These are phyloP conservation scores for Aspidoscelis tigris DNA, from an alignment of 2,113 vertebrate genomes.

Conservation along the genomic window DNA sequence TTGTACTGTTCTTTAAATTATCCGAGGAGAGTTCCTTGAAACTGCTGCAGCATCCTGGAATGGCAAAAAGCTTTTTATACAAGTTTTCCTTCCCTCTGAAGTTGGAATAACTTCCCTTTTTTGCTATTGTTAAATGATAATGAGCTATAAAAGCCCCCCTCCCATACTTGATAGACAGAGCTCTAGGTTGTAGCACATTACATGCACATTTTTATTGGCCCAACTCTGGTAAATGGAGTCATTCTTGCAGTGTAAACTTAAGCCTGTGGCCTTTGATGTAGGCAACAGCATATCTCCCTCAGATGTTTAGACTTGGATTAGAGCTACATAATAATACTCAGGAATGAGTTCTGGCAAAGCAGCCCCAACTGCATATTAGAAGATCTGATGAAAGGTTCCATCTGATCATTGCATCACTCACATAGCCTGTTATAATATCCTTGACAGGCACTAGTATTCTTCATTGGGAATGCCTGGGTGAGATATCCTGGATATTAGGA, in stretches of 20 bases:
- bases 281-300: constrained; percentile 6
- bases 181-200: background rate
- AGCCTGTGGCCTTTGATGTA: constrained; percentile 25
- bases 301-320: constrained; percentile 33
- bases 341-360: constrained; percentile 29
- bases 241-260: constrained; percentile 33
- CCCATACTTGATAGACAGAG: background rate
- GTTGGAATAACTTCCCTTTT: constrained; percentile 45
- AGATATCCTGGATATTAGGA: rapidly evolving
- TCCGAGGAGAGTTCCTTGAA: constrained; percentile 11
- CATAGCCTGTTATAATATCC: constrained; percentile 4
- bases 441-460: constrained; percentile 20
- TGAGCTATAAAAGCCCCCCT: constrained; percentile 37
- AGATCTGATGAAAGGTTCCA: constrained; percentile 9
- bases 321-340: background rate
- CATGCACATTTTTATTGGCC: constrained; percentile 26
- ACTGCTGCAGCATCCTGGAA: constrained; percentile 30
- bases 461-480: background rate
- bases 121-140: constrained; percentile 31
- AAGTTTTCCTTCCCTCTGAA: constrained; percentile 43
- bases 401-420: background rate
- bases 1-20: constrained; percentile 18
- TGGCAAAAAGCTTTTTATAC: constrained; percentile 32
- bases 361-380: background rate
- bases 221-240: constrained; percentile 17